These are phyloP conservation scores for Arbacia lixula DNA, from an alignment of 53 echinoderm and acorn worm genomes.

Conservation along the genomic window DNA sequence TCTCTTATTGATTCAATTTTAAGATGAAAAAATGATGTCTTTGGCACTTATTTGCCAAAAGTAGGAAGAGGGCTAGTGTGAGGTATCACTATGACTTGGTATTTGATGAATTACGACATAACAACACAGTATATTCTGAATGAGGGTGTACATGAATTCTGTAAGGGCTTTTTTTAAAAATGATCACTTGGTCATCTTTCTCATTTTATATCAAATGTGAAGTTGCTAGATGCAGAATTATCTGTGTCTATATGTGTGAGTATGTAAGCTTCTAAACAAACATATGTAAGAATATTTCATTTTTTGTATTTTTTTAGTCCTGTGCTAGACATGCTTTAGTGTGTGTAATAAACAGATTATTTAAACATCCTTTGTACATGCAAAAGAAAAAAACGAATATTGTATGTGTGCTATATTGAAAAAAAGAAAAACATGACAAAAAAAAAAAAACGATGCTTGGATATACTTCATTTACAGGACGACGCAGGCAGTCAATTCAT, in stretches of 20 bases:
- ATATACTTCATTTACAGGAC: conserved; percentile 20
- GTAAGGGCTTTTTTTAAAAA: conserved; percentile 20
- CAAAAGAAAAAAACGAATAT: conserved; percentile 22
- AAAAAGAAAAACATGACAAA: neutral
- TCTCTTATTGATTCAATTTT: too few species aligned
- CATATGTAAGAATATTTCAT: conserved; percentile 16
- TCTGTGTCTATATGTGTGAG: conserved; percentile 32
- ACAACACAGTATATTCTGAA: neutral
- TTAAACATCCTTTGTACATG: conserved; percentile 28
- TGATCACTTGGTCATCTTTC: conserved; percentile 9
- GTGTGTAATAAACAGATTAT: conserved; percentile 17
- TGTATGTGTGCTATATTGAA: conserved; percentile 33
- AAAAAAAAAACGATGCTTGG: neutral
- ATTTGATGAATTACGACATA: neutral
- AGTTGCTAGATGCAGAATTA: neutral
- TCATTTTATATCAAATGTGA: conserved; percentile 29
- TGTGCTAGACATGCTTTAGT: conserved; percentile 49
- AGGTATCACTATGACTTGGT: conserved; percentile 8
- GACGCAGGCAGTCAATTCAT: conserved; percentile 57
- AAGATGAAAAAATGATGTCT: too few species aligned
- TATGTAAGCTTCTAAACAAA: conserved; percentile 7
- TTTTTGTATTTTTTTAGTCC: conserved; percentile 51
- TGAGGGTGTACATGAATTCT: conserved; percentile 10
- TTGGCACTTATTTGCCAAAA: too few species aligned
- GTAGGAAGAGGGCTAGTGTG: too few species aligned